Base-by-base conservation (phyloP, 2,888 invertebrate genomes). In the Caenorhabditis macrosperma region DNA sequence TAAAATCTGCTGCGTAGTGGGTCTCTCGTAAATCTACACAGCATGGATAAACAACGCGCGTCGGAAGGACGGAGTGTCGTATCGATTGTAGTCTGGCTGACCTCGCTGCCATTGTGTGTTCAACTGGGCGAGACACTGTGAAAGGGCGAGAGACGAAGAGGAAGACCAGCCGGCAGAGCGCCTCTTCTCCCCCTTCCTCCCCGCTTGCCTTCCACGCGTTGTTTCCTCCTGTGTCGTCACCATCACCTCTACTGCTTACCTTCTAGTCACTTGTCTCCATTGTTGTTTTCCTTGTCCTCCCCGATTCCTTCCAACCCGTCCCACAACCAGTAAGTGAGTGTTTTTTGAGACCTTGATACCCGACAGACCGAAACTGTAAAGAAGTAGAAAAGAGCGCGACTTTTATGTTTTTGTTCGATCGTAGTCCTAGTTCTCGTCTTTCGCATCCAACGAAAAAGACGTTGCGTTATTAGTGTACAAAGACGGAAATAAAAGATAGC, bases 301-400 rank as follows among this genome's bases (percentile, higher is more conserved):
- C 2, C n/a, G n/a, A n/a, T n/a, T 10, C 50, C 2, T 22, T 50
- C 50, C 17, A 3, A 4, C n/a, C 4, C 4, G 17, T 24, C 22
- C 12, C 2, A 46, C 5, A 1, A 22, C 46, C 17, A 6, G 3
- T 22, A 20, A 20, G 55, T 57, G 57, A 38, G 35, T 57, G 35
- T 57, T 57, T 57, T 57, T 38, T 57, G 57, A 54, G 52, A 52
- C 59, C 35, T 41, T 41, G 57, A 5, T 28, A 57, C 28, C 1
- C 26, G n/a, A 48, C 24, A 22, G 48, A 48, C 33, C 33, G 33
- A 33, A 33, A 4, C 24, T 5, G 9, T 33, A 9, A 7, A 7
- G 33, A 38, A 15, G 38, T 38, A 12, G 7, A 12, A 38, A n/a
- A n/a, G n/a, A n/a, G n/a, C n/a, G n/a, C 38, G 38, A 38, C 12